Percentiles rank a stretch among this genome's conserved stretches.
phyloP scores from a whole-genome alignment of 2,888 invertebrate species.

The Hirtodrosophila alboralis region DNA sequence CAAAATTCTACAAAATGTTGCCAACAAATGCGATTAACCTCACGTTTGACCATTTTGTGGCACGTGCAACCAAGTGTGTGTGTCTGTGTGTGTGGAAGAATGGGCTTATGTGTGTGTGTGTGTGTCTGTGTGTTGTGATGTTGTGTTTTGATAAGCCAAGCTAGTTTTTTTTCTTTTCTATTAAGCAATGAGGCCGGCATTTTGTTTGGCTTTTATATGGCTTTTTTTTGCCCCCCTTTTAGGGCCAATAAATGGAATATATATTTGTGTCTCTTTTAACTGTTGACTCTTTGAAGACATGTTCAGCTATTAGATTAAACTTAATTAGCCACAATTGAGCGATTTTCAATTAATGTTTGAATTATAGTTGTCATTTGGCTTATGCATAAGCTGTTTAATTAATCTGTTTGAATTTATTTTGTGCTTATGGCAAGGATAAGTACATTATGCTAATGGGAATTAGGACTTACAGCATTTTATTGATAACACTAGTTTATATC shows the following conservation, averaged over 20 bases:
- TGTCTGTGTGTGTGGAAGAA: conserved; percentile 6
- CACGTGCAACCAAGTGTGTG: conserved; percentile 43
- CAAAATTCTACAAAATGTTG: conserved; percentile 33
- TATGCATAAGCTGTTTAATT: conserved; percentile 3
- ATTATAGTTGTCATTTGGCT: conserved; percentile 16
- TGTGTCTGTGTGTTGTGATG: conserved; percentile 32
- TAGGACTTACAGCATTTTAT: no score
- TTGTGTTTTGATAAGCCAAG: conserved; percentile 68
- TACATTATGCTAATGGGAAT: no score
- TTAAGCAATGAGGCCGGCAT: conserved; percentile 58
- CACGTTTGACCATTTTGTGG: conserved; percentile 45
- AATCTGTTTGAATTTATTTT: background rate
- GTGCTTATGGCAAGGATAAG: no score
- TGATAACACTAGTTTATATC: no score
- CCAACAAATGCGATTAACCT: conserved; percentile 69
- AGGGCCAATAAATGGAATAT: no score
- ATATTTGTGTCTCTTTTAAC: conserved; percentile 8
- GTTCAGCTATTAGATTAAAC: conserved; percentile 17
- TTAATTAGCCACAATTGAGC: conserved; percentile 22
- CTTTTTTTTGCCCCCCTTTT: no score
- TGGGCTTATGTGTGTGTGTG: conserved; percentile 5
- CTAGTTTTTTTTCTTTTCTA: conserved; percentile 52
- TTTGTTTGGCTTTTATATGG: conserved; percentile 58
- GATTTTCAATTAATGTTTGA: conserved; percentile 26
- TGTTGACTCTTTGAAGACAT: conserved; percentile 13